Conservation (phyloP, 23 tunicate genomes). For the Trididemnum miniatum region DNA sequence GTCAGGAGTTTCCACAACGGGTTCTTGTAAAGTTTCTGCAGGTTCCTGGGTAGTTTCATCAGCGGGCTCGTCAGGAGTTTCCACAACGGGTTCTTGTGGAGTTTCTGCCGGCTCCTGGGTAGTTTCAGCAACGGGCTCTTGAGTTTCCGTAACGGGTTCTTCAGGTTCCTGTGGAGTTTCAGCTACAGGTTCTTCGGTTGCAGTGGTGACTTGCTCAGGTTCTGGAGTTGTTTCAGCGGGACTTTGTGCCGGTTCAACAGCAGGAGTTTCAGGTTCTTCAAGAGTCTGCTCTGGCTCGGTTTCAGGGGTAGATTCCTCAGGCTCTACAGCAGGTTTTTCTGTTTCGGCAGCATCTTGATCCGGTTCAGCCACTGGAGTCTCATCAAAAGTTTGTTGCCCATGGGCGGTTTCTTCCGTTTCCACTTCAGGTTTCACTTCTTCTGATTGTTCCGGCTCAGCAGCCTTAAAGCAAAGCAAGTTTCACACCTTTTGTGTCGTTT, state of each 20-base stretch:
- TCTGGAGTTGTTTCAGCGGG: constrained; percentile 2
- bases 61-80: not conserved
- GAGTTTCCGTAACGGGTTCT: not conserved
- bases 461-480: too few relatives aligned
- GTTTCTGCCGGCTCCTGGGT: not conserved
- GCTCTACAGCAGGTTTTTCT: not conserved
- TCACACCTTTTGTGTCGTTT: too few relatives aligned
- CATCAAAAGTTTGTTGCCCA: not conserved
- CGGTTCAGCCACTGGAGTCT: not conserved
- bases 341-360: not conserved
- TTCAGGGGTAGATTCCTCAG: not conserved
- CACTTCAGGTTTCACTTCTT: not conserved
- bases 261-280: constrained; percentile 11
- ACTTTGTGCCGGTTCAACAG: not conserved
- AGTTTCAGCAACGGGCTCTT: not conserved
- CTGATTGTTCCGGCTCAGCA: not conserved
- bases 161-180: constrained; percentile 15
- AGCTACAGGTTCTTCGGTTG: not conserved
- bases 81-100: not conserved
- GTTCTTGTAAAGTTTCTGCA: too few relatives aligned
- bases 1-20: not conserved
- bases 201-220: not conserved
- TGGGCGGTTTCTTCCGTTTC: not conserved
- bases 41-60: constrained; percentile 1
- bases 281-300: not conserved